Evolutionary conservation across 1,140 invertebrate species (phyloP), one percentile per base, ranked within the genome.

Genomic region (Drosophila ohnishii): DNA sequence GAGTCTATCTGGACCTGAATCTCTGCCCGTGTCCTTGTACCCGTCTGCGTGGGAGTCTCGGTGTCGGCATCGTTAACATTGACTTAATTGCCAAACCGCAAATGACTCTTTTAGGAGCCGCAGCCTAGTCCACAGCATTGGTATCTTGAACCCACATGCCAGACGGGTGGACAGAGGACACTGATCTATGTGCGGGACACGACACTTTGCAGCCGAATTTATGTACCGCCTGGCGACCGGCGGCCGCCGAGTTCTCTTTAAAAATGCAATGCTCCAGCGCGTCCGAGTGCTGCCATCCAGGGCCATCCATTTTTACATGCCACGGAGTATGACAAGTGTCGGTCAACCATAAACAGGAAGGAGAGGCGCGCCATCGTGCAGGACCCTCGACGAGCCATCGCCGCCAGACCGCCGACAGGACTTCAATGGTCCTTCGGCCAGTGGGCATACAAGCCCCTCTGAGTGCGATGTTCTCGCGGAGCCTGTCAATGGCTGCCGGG

Each of bases 271-370:
- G 28, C 25, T 44, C 13, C 30, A 48, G 37, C 37, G 13, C 13
- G 25, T 19, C 47, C 25, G 25, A 45, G 30, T 25, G 50, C 14
- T 39, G 66, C 34, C 51, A 39, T 45, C 34, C 42, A 73, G 22
- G 37, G 66, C 34, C 56, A 77, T 77, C 44, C 32, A 72, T 72
- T 81, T 64, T 65, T 58, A 51, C 73, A 81, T 61, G 57, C 66
- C 61, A 57, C 53, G 58, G 55, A 73, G 62, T 69, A 78, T 70
- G 80, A 70, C 80, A 79, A 82, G 75, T 82, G 80, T 61, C 60
- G 69, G 79, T 74, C 79, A 74, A 42, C 74, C 73, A 63, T 48
- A 82, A 81, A 78, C 74, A 82, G 59, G 80, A 60, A 56, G 58
- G 51, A 67, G 57, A 58, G 37, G 37, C 37, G 45, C 63, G 40